Evolutionary conservation across 2,113 vertebrate genomes (phyloP).

Genomic region (Sceloporus tristichus): DNA sequence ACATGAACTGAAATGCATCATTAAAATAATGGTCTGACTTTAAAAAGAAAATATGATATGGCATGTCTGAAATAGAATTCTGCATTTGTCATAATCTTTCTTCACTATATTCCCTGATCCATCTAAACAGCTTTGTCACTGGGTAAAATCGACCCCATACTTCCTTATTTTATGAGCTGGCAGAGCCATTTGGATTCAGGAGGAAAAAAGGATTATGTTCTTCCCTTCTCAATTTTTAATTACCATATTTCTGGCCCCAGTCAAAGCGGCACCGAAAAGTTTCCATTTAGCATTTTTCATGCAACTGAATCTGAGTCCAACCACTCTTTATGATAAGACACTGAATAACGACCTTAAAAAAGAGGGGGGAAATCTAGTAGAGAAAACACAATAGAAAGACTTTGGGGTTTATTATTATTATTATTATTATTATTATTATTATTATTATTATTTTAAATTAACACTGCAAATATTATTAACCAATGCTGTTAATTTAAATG

Average conservation of each 20-base stretch:
- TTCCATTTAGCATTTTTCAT: constrained; percentile 52
- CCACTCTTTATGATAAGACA: constrained; percentile 51
- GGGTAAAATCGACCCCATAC: constrained; percentile 28
- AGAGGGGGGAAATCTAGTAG: constrained; percentile 12
- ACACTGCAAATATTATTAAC: constrained; percentile 43
- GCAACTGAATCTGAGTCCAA: constrained; percentile 55
- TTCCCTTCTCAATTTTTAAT: constrained; percentile 60
- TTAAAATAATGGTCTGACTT: background rate
- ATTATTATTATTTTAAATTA: background rate
- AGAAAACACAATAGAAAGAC: constrained; percentile 13
- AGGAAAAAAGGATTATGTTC: constrained; percentile 48
- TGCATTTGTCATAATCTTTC: constrained; percentile 46
- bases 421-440: background rate
- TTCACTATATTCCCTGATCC: constrained; percentile 50
- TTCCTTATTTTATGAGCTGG: constrained; percentile 53
- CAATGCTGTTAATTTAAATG: constrained; percentile 52
- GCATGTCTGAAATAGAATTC: constrained; percentile 53
- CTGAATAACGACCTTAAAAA: constrained; percentile 48
- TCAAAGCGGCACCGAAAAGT: constrained; percentile 53
- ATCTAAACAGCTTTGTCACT: constrained; percentile 58
- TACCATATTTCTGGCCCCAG: constrained; percentile 59
- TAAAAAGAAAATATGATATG: constrained; percentile 35
- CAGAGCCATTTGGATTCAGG: constrained; percentile 58
- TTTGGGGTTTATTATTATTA: no score
- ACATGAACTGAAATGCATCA: constrained; percentile 45